Evolutionary conservation across 2,888 invertebrate genomes (phyloP), one percentile per base, ranked within the genome.

Genomic region (Dioctria linearis): DNA sequence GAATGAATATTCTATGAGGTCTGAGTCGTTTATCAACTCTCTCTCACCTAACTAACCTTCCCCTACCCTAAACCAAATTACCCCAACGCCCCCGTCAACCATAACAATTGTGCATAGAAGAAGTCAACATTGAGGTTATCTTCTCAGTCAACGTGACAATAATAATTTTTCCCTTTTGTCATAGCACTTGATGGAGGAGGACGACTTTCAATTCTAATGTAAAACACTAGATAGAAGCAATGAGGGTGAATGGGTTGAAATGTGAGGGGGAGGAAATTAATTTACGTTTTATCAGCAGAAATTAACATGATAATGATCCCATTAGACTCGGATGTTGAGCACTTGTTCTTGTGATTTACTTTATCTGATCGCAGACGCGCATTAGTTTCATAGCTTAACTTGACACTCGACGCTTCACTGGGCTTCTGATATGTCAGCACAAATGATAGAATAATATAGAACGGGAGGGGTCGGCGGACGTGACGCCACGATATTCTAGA

Each of bases 281-380:
- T 78, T 78, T 66, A 66, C 54, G 66, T 73, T 57, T 78, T 78
- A 66, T 57, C 57, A 66, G 66, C 57, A 66, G 66, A 78, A 78
- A 66, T 78, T 78, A 78, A 78, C 78, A 78, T 78, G 78, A 66
- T 78, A 78, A 78, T 78, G 78, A 78, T 78, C 66, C 67, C 57
- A 76, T 76, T 76, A 76, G 76, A 76, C 40, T 76, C 76, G 63
- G 76, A 76, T 76, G 76, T 76, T 76, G 63, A 63, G 63, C 76
- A 76, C 76, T 76, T 76, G 76, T 76, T 76, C 76, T 76, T 61
- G 39, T 46, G 76, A 63, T 61, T 76, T 63, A 63, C 76, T 76
- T 25, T 76, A 76, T 76, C 76, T 63, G 76, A 76, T 76, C 54
- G 46, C 37, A 63, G 76, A 73, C 59, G 73, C 49, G 73, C 59